Conservation (phyloP, 2,888 invertebrate genomes). For the Epinotia ramella region DNA sequence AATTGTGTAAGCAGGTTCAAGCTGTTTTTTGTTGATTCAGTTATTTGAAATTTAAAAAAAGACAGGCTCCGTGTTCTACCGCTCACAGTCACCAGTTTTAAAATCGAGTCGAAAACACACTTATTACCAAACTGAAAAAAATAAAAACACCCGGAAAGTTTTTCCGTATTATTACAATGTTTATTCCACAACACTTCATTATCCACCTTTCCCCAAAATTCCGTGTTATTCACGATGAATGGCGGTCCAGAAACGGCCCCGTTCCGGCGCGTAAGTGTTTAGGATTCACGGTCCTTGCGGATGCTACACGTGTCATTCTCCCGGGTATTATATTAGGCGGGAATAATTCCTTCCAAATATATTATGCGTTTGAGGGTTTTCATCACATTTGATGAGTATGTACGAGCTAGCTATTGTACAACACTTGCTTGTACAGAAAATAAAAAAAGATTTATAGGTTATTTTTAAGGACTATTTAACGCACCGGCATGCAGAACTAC, state of each 20-base stretch:
- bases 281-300: neutral
- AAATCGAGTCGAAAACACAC: neutral
- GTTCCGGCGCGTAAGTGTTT: neutral
- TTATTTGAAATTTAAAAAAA: no score
- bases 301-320: neutral
- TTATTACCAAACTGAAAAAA: neutral
- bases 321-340: neutral
- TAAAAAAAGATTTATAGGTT: no score
- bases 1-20: no score
- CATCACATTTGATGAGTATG: no score
- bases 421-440: no score
- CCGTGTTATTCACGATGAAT: neutral
- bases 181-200: neutral
- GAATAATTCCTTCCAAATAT: neutral
- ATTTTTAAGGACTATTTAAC: no score
- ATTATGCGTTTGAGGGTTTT: neutral
- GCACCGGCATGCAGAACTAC: no score
- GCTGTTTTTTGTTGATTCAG: no score
- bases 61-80: no score
- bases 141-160: neutral
- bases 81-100: no score
- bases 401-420: no score
- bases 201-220: neutral
- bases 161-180: neutral
- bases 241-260: neutral